phyloP scores from a whole-genome alignment of 1,140 invertebrate species.

The Panagrolaimus sp. region DNA sequence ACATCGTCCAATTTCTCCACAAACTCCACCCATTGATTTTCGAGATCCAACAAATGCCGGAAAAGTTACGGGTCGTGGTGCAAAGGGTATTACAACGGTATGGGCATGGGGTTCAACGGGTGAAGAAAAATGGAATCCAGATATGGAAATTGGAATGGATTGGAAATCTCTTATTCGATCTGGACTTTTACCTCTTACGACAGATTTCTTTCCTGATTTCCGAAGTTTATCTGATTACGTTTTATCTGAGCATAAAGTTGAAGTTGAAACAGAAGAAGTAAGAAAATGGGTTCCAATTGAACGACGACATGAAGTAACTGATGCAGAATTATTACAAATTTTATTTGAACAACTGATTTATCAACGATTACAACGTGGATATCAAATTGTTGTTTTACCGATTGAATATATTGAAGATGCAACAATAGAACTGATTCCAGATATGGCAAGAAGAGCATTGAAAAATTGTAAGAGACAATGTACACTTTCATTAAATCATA shows the following conservation, averaged over 20 bases:
- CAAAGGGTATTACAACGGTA: slow-evolving; percentile 79
- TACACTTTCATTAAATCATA: slow-evolving; percentile 65
- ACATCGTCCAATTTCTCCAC: not conserved
- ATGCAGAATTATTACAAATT: slow-evolving; percentile 61
- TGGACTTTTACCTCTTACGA: slow-evolving; percentile 92
- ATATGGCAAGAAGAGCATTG: not conserved
- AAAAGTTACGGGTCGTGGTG: slow-evolving; percentile 36
- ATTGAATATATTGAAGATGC: slow-evolving; percentile 42
- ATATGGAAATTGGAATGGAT: slow-evolving; percentile 63
- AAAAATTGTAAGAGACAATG: slow-evolving; percentile 16
- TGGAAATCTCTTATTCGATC: slow-evolving; percentile 97
- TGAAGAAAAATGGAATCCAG: slow-evolving; percentile 61
- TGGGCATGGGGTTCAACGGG: slow-evolving; percentile 61
- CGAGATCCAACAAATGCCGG: not conserved
- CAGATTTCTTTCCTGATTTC: slow-evolving; percentile 94
- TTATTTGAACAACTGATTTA: slow-evolving; percentile 85
- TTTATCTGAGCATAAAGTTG: slow-evolving; percentile 63
- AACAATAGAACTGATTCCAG: slow-evolving; percentile 12
- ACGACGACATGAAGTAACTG: slow-evolving; percentile 16
- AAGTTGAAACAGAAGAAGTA: slow-evolving; percentile 38
- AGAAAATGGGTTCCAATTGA: slow-evolving; percentile 33
- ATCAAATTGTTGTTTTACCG: slow-evolving; percentile 56
- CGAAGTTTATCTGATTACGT: slow-evolving; percentile 84
- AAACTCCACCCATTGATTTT: no score
- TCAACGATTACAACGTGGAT: slow-evolving; percentile 74